Evolutionary conservation across 2,888 invertebrate species (phyloP), one percentile per base, ranked within the genome.

Genomic region (Yponomeuta plumbellus): DNA sequence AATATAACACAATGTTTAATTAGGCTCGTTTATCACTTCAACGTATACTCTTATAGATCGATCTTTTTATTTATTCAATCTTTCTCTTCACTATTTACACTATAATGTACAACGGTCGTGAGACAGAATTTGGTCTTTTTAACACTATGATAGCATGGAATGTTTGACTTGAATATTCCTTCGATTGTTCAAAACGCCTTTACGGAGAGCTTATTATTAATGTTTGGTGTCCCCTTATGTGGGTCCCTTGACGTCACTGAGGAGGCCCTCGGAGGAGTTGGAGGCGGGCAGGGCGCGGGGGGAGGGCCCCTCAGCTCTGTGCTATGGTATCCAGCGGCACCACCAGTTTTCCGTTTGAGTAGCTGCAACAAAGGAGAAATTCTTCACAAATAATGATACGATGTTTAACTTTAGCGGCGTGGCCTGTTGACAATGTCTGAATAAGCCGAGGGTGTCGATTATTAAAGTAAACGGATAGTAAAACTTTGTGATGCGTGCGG

Each of bases 271-370:
- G 69, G 80, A 87, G 77, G 86, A 87, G 78, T 84, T 86, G 73
- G 85, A 88, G 74, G 76, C 81, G 81, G 81, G 84, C 78, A 83
- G 86, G 76, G 75, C 75, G 80, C 83, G 86, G 81, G 81, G 81
- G 74, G 70, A 71, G 69, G 75, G 78, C 84, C 86, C 87, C 88
- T 91, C 89, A 88, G 84, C 88, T 90, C 80, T 88, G 86, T 80
- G 91, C 86, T 89, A 92, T 81, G 92, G 92, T 84, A 92, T 91
- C 92, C 92, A 92, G 69, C 86, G 91, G 91, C 92, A 91, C 92
- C 92, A 92, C 92, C 91, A 92, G 79, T 90, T 92, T 90, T 91
- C 92, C 88, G 86, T 91, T 88, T 83, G 92, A 88, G 90, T 88
- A 88, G 85, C 92, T 92, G 84, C 66, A 92, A 91, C 87, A 88